Percentiles rank a stretch among this genome's conserved stretches.
Evolutionary conservation across 2,113 vertebrate genomes (phyloP).

Genomic region (Oryzias javanicus): DNA sequence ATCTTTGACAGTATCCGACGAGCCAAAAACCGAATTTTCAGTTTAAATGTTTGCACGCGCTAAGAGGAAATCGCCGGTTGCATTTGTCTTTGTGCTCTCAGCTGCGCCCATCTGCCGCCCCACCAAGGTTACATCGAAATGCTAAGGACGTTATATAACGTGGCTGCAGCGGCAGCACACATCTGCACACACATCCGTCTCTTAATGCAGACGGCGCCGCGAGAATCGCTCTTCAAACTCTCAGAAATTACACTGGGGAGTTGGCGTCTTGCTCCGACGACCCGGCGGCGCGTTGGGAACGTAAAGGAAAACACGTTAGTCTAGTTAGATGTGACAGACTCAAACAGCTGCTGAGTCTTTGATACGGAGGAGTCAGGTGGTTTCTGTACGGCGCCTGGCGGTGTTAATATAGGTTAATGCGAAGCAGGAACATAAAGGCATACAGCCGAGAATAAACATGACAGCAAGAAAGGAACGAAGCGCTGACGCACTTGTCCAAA

Average conservation of each 20-base stretch:
- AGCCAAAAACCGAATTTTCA: no score
- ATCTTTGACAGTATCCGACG: no score
- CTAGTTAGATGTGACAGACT: constrained; percentile 59
- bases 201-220: constrained; percentile 9
- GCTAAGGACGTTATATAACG: constrained; percentile 43
- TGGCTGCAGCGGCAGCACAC: constrained; percentile 7
- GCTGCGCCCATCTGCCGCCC: constrained; percentile 22
- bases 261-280: constrained; percentile 40
- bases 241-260: constrained; percentile 46
- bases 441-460: constrained; percentile 44
- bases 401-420: constrained; percentile 68
- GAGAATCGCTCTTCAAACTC: constrained; percentile 29
- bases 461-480: constrained; percentile 36
- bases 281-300: constrained; percentile 28
- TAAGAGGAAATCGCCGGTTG: no score
- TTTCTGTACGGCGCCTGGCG: constrained; percentile 3
- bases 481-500: constrained; percentile 44
- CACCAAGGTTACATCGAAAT: constrained; percentile 19
- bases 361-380: constrained; percentile 41
- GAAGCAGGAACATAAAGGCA: constrained; percentile 50
- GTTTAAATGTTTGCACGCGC: no score
- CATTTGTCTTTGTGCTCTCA: constrained; percentile 12
- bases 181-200: constrained; percentile 34
- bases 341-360: constrained; percentile 43
- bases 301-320: constrained; percentile 53